Evolutionary conservation across 2,888 invertebrate species (phyloP).

Genomic region (Carterocephalus palaemon): DNA sequence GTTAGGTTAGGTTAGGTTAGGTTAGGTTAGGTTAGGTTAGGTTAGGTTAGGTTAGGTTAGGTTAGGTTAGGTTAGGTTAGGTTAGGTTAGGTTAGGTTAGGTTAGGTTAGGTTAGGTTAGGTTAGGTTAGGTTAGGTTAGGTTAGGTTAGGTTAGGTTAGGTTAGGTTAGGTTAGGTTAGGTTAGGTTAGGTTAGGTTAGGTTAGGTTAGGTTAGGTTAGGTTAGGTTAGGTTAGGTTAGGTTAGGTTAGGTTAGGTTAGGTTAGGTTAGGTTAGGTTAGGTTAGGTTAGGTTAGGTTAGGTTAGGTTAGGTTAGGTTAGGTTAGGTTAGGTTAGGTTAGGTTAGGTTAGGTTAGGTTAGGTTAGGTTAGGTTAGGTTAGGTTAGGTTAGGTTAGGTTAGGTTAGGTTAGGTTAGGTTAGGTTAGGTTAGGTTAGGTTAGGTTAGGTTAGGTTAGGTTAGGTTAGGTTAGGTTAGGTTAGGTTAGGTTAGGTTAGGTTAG

Average conservation of each 20-base stretch:
- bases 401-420: slow-evolving; percentile 28
- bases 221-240: slow-evolving; percentile 31
- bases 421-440: slow-evolving; percentile 27
- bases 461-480: slow-evolving; percentile 26
- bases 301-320: slow-evolving; percentile 29
- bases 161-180: slow-evolving; percentile 31
- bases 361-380: slow-evolving; percentile 29
- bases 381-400: slow-evolving; percentile 26
- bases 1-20: slow-evolving; percentile 23
- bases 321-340: slow-evolving; percentile 29
- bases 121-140: slow-evolving; percentile 30
- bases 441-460: slow-evolving; percentile 28
- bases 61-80: slow-evolving; percentile 26
- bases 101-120: slow-evolving; percentile 28
- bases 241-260: slow-evolving; percentile 29
- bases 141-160: slow-evolving; percentile 29
- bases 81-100: slow-evolving; percentile 29
- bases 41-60: slow-evolving; percentile 22
- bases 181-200: slow-evolving; percentile 30
- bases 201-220: slow-evolving; percentile 31
- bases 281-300: slow-evolving; percentile 28
- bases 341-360: slow-evolving; percentile 28
- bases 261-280: slow-evolving; percentile 28
- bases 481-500: slow-evolving; percentile 25
- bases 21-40: slow-evolving; percentile 19